Evolutionary conservation across 2,113 vertebrate genomes (phyloP), one percentile per base, ranked within the genome.

Genomic region (Emydura subglobosa): DNA sequence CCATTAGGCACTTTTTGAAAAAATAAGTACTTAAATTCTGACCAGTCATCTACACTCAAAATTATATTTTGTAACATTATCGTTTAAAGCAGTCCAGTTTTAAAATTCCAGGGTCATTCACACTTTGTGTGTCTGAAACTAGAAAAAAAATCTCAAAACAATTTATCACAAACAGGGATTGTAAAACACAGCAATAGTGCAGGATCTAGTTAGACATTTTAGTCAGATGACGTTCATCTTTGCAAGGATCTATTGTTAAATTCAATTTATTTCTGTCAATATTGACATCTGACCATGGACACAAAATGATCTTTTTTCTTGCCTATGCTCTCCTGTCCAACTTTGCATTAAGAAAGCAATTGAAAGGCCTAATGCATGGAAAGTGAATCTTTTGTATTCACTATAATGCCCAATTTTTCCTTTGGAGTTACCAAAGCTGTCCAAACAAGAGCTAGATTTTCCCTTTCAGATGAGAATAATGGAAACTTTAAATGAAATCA

Each of bases 401-500:
- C 94, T 92, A 96, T 97, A 98, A 98, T 96, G 97, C 97, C 96
- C 97, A 96, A 95, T 98, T 98, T 98, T 97, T 97, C 96, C 97
- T 98, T 96, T 97, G 97, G 97, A 96, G 92, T 98, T 96, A 84
- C 97, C 97, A 98, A 98, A 98, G 98, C 98, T 98, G 98, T 98
- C 97, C 96, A 98, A 98, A 98, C 98, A 98, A 98, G 97, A 96
- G 98, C 96, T 85, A 97, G 97, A 97, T 98, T 98, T 98, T 98
- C 93, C 98, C 96, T 98, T 98, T 98, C 96, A 97, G 94, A 88
- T 84, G 96, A 97, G 94, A 97, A 98, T 95, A 98, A 98, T 97
- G 96, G 98, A 97, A 98, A 98, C 97, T 97, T 97, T 97, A 98
- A 98, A 98, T 97, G 98, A 98, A 98, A 98, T 98, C 97, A 97